A percentile compares a stretch with the other conserved stretches of the same genome.
Conservation (phyloP, 2,888 invertebrate species). For the Drosophila flavopinicola region DNA sequence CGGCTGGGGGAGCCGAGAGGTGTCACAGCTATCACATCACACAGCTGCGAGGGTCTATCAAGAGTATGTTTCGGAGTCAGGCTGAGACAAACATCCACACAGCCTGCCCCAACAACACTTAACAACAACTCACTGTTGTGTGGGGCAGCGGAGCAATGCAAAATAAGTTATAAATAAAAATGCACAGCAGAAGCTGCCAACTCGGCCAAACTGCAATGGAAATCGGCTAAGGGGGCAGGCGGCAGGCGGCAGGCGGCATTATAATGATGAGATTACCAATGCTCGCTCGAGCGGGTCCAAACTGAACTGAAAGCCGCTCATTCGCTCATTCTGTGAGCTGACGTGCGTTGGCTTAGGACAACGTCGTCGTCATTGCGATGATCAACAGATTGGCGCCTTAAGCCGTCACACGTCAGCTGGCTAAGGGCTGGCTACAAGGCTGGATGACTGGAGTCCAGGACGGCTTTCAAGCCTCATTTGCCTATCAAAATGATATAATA, state of each 20-base stretch:
- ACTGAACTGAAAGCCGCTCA: constrained; percentile 45
- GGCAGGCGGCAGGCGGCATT: too few relatives aligned
- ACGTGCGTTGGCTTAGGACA: constrained; percentile 55
- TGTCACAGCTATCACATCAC: constrained; percentile 7
- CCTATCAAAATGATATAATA: constrained; percentile 77
- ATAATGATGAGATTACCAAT: constrained; percentile 38
- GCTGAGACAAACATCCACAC: constrained; percentile 14
- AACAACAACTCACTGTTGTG: constrained; percentile 11
- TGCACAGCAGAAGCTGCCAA: constrained; percentile 52
- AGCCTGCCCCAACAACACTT: constrained; percentile 55
- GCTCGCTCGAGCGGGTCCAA: constrained; percentile 38
- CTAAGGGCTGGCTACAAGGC: constrained; percentile 32
- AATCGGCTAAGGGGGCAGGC: constrained; percentile 25
- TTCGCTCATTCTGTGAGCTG: constrained; percentile 37
- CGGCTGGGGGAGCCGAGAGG: constrained; percentile 15
- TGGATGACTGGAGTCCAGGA: constrained; percentile 21
- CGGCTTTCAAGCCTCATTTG: constrained; percentile 76
- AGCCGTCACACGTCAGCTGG: constrained; percentile 56
- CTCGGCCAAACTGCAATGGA: constrained; percentile 18
- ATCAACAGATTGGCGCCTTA: constrained; percentile 66
- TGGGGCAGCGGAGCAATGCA: constrained; percentile 11
- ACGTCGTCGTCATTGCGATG: constrained; percentile 45
- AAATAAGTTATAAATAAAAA: constrained; percentile 29
- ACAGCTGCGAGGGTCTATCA: constrained; percentile 18
- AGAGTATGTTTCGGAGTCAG: background rate